A percentile compares a stretch with the other conserved stretches of the same genome.
These are phyloP conservation scores for Pediacus dermestoides DNA, from an alignment of 2,888 invertebrate species.

Conservation along the genomic window DNA sequence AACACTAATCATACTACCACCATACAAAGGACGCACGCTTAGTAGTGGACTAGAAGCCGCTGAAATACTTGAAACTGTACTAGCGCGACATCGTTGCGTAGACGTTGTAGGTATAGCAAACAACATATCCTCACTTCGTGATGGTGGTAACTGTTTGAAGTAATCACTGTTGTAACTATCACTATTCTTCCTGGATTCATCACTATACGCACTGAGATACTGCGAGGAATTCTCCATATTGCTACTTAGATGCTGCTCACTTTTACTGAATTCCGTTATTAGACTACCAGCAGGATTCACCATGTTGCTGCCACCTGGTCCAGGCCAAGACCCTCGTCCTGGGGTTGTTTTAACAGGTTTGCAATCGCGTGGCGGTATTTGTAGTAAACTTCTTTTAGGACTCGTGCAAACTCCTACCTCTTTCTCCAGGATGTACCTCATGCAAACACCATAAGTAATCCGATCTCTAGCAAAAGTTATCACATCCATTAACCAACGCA, in stretches of 20 bases:
- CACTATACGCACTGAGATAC: conserved; percentile 54
- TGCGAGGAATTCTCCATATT: conserved; percentile 55
- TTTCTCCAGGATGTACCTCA: conserved; percentile 50
- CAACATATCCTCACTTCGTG: conserved; percentile 76
- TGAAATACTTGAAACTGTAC: conserved; percentile 60
- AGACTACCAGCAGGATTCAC: conserved; percentile 48
- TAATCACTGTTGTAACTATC: conserved; percentile 44
- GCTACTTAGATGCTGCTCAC: conserved; percentile 70
- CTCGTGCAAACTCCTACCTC: conserved; percentile 40
- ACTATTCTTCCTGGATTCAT: conserved; percentile 45
- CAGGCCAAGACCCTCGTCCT: conserved; percentile 83
- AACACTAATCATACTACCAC: conserved; percentile 62
- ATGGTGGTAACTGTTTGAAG: conserved; percentile 63
- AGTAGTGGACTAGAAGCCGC: conserved; percentile 69
- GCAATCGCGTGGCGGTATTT: conserved; percentile 67
- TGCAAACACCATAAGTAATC: conserved; percentile 45
- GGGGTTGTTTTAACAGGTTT: conserved; percentile 67
- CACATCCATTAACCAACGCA: conserved; percentile 95
- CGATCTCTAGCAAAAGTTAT: conserved; percentile 91
- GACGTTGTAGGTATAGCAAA: conserved; percentile 40
- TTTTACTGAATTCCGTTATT: conserved; percentile 72
- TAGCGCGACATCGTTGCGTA: conserved; percentile 36
- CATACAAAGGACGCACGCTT: conserved; percentile 59
- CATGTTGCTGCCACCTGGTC: conserved; percentile 62
- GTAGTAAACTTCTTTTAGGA: conserved; percentile 58